Percentiles rank a stretch among this genome's conserved stretches.
These are phyloP conservation scores for Acrobasis suavella DNA, from an alignment of 2,888 invertebrate genomes.

Conservation along the genomic window DNA sequence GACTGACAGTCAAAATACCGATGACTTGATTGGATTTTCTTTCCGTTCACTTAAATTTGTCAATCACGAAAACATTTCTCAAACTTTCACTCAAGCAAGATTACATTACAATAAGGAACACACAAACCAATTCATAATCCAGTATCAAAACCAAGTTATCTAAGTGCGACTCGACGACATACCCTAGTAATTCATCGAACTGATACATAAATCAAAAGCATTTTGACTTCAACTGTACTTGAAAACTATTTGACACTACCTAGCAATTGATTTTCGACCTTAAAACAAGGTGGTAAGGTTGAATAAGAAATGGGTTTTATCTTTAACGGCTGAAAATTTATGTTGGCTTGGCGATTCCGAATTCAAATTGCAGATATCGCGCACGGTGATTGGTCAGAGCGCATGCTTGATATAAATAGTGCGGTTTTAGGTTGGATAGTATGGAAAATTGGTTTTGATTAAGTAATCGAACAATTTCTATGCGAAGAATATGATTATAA, in stretches of 20 bases:
- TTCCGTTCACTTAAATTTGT: background rate
- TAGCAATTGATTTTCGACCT: conserved; percentile 23
- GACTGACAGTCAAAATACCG: too few species aligned
- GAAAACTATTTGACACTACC: background rate
- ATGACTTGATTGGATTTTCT: too few species aligned
- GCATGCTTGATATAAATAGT: conserved; percentile 75
- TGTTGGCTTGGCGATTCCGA: conserved; percentile 65
- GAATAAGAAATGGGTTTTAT: conserved; percentile 27
- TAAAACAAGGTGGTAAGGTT: conserved; percentile 25
- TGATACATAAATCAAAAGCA: conserved; percentile 76
- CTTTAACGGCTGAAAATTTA: conserved; percentile 39
- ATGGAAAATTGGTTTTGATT: background rate
- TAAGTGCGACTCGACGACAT: conserved; percentile 63
- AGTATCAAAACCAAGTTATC: conserved; percentile 51
- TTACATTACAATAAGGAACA: conserved; percentile 21
- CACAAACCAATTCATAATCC: conserved; percentile 29
- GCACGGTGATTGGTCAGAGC: conserved; percentile 77
- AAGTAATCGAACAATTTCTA: background rate
- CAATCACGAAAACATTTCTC: background rate
- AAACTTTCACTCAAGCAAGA: background rate
- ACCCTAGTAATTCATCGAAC: conserved; percentile 75
- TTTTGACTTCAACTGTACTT: conserved; percentile 46
- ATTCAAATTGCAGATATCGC: conserved; percentile 76
- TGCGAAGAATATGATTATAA: background rate
- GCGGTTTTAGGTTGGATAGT: conserved; percentile 49